These are phyloP conservation scores for Furcula furcula DNA, from an alignment of 2,888 invertebrate species.

Conservation along the genomic window DNA sequence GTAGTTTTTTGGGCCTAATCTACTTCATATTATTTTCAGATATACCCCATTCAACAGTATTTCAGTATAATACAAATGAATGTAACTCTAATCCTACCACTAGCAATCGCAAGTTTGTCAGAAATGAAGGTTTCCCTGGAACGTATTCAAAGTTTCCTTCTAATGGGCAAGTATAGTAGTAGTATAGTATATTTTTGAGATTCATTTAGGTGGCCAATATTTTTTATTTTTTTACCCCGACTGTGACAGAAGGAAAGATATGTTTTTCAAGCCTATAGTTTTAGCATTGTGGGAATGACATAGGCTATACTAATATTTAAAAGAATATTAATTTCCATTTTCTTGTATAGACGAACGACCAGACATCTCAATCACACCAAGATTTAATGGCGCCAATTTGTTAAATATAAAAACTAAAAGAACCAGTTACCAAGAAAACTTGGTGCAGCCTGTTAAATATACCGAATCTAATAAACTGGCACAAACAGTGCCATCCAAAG, in stretches of 20 bases:
- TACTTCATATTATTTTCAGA: conserved; percentile 61
- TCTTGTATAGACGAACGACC: conserved; percentile 64
- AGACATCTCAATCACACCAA: conserved; percentile 39
- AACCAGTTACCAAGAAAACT: conserved; percentile 14
- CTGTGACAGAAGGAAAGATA: too few species aligned
- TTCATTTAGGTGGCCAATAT: background rate
- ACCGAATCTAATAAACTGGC: conserved; percentile 24
- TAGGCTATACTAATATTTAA: too few species aligned
- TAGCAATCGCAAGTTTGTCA: conserved; percentile 78
- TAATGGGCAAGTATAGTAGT: conserved; percentile 60
- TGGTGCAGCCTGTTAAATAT: conserved; percentile 41
- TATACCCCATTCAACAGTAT: conserved; percentile 82
- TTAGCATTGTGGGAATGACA: too few species aligned
- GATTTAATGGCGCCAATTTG: conserved; percentile 26
- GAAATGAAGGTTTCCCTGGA: conserved; percentile 82
- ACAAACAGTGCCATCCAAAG: conserved; percentile 9
- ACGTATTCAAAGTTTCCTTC: conserved; percentile 80
- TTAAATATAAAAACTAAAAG: conserved; percentile 41
- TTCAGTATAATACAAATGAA: conserved; percentile 80
- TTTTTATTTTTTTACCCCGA: too few species aligned
- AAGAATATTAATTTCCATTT: too few species aligned
- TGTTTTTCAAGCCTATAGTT: too few species aligned
- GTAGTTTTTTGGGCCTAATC: too few species aligned
- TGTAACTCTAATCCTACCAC: conserved; percentile 79
- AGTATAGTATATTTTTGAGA: too few species aligned